These are phyloP conservation scores for Pseudomugil tenellus DNA, from an alignment of 2,797 vertebrate genomes.

Conservation along the genomic window DNA sequence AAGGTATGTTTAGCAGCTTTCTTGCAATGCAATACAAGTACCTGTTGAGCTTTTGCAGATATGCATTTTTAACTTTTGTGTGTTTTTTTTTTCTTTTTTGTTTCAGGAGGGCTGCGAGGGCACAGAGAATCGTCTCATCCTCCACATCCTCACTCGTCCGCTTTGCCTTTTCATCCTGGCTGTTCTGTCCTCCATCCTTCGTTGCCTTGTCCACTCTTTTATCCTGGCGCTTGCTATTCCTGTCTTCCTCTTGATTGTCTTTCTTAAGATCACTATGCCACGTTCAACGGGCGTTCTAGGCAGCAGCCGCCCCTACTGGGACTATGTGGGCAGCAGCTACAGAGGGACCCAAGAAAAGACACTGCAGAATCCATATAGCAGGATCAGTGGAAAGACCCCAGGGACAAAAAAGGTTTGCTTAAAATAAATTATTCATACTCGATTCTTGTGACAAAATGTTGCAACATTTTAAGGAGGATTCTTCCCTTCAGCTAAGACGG, in stretches of 20 bases:
- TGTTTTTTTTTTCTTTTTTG: constrained; percentile 3
- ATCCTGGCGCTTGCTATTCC: constrained; percentile 88
- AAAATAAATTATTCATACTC: neutral
- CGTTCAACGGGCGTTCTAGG: constrained; percentile 83
- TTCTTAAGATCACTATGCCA: constrained; percentile 88
- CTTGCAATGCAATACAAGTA: too few relatives aligned
- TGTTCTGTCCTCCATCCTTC: constrained; percentile 85
- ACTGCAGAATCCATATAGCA: constrained; percentile 73
- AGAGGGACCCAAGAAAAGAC: constrained; percentile 70
- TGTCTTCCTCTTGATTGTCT: constrained; percentile 86
- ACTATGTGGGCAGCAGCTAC: constrained; percentile 83
- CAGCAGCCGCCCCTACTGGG: constrained; percentile 82
- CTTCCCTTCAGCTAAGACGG: constrained; percentile 56
- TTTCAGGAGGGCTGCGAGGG: constrained; percentile 88
- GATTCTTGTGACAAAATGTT: neutral
- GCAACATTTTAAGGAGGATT: neutral
- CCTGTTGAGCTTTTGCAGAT: neutral
- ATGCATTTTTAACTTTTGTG: neutral
- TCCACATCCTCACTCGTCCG: constrained; percentile 88
- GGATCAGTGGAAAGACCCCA: constrained; percentile 64
- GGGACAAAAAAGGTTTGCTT: constrained; percentile 63
- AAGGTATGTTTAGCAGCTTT: constrained; percentile 79
- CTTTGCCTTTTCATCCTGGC: constrained; percentile 88
- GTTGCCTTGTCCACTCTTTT: constrained; percentile 89
- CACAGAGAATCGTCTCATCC: constrained; percentile 89